Conservation (phyloP, 30 jellyfish, hydroid and myxozoan genomes). For the Aurelia aurita complex sp. Pacific region DNA sequence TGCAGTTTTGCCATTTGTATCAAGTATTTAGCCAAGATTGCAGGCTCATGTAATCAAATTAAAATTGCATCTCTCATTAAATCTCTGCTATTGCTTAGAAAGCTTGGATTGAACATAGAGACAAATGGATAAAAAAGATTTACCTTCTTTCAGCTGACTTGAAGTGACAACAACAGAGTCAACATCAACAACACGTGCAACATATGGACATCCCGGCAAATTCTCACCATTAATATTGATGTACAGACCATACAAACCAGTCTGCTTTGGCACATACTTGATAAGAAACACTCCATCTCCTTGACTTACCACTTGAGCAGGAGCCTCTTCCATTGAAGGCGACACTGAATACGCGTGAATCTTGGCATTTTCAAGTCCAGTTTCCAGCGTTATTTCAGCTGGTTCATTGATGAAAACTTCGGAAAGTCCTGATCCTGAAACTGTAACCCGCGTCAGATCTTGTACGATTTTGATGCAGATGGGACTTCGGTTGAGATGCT, state of each 20-base stretch:
- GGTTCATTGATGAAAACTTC: conserved; percentile 58
- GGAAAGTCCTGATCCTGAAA: conserved; percentile 75
- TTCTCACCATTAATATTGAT: conserved; percentile 81
- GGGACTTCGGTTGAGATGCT: conserved; percentile 91
- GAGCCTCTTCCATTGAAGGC: conserved; percentile 69
- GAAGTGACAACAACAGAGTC: conserved; percentile 73
- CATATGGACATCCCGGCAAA: conserved; percentile 92
- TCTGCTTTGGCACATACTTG: conserved; percentile 68
- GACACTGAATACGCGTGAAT: conserved; percentile 78
- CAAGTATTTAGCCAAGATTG: too few relatives aligned
- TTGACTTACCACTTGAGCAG: conserved; percentile 61
- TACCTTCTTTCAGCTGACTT: conserved; percentile 75
- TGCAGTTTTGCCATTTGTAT: too few relatives aligned
- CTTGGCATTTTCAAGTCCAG: conserved; percentile 78
- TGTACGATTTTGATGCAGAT: conserved; percentile 71
- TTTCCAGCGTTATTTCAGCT: conserved; percentile 78
- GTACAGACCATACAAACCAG: conserved; percentile 77
- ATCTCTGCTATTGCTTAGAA: too few relatives aligned
- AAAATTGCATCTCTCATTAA: too few relatives aligned
- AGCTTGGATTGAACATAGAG: too few relatives aligned
- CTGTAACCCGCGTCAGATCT: conserved; percentile 76
- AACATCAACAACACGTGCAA: conserved; percentile 75
- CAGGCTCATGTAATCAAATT: too few relatives aligned
- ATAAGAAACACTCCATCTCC: conserved; percentile 82
- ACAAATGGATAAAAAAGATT: not conserved